Evolutionary conservation across 2,888 invertebrate species (phyloP), one percentile per base, ranked within the genome.

Genomic region (Pachydiplax longipennis): DNA sequence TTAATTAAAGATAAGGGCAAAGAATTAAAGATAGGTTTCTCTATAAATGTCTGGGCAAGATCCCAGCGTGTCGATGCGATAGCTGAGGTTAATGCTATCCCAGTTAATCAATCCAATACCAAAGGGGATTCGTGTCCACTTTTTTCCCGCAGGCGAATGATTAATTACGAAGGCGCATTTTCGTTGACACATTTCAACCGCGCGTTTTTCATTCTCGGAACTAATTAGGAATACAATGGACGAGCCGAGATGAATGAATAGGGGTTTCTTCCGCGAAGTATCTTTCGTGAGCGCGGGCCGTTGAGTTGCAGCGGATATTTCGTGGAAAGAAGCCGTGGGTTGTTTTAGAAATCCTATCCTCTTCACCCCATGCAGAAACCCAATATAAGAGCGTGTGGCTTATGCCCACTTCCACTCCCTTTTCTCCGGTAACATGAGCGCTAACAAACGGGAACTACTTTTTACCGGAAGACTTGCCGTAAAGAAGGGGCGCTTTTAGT

Each of bases 321-420:
- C 44, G 81, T 37, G 81, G 35, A 81, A 81, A 81, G 81, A 81
- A 81, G 81, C 37, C 81, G 81, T 81, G 81, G 81, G 44, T 40
- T 35, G 40, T 81, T 37, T 15, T 22, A 35, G 35, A 40, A 81
- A 81, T 40, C 35, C 35, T n/a, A 81, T 44, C 81, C 81, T 35
- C 81, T 8, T 22, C 40, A 81, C 22, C 81, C n/a, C n/a, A 10
- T 81, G 81, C 81, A 35, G 81, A 37, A 81, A 81, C 81, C 81
- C 81, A 81, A 81, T 81, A 81, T 44, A 44, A 81, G 40, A 81
- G n/a, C 81, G 40, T 81, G 81, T 81, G 81, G 81, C 81, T 81
- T 37, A 81, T 37, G 81, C 37, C 81, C 40, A 35, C n/a, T 37
- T 12, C 81, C 40, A 4, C 81, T 15, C 81, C 40, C 31, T 31